Evolutionary conservation across 37 sponge, comb jelly and placozoan species (phyloP).

Genomic region (Ephydatia muelleri): DNA sequence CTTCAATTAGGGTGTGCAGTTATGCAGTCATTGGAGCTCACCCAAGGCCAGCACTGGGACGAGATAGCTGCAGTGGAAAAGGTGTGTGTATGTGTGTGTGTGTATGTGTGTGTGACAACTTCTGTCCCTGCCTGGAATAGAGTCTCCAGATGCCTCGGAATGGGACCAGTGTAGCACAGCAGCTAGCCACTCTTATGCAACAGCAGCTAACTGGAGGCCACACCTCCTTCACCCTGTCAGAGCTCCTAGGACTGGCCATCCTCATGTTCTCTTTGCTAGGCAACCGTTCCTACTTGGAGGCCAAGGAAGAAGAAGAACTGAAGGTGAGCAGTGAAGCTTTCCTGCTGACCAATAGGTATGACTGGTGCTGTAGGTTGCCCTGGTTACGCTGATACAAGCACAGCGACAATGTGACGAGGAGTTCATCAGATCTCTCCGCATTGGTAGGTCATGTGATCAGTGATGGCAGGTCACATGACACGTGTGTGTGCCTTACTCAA

Average conservation of each 20-base stretch:
- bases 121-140: background rate
- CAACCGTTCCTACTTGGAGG: background rate
- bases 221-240: conserved; percentile 27
- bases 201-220: conserved; percentile 1
- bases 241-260: conserved; percentile 39
- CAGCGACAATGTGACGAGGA: conserved; percentile 32
- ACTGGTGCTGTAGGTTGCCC: conserved; percentile 15
- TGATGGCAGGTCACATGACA: background rate
- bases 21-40: conserved; percentile 21
- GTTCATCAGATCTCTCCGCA: background rate
- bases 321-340: no score
- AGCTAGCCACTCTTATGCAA: conserved; percentile 8
- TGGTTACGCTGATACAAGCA: conserved; percentile 18
- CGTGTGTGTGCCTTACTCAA: background rate
- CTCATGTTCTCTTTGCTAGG: conserved; percentile 45
- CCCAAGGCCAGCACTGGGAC: conserved; percentile 40
- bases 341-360: no score
- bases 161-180: conserved; percentile 13
- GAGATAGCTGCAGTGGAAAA: conserved; percentile 36
- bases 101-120: background rate
- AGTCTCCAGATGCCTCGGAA: background rate
- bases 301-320: conserved; percentile 1
- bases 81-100: conserved; percentile 14
- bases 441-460: background rate
- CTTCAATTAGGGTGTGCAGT: conserved; percentile 69